These are phyloP conservation scores for Volucella zonaria DNA, from an alignment of 2,888 invertebrate species.

Conservation along the genomic window DNA sequence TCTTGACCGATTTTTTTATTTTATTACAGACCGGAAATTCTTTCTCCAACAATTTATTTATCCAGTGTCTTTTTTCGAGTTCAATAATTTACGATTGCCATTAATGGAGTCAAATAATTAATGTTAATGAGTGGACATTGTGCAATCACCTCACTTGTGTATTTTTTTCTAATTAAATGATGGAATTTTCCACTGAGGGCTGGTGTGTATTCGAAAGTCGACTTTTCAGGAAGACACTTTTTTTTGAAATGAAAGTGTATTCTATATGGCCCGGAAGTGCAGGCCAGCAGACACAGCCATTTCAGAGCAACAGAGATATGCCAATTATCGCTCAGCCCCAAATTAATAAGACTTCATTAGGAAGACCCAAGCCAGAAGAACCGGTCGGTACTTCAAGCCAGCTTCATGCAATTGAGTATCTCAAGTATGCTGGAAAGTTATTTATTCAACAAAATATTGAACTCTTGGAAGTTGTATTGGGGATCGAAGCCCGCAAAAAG, in stretches of 20 bases:
- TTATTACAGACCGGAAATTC: too few relatives aligned
- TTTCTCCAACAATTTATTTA: too few relatives aligned
- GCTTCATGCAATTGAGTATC: constrained; percentile 24
- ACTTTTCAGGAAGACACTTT: neutral
- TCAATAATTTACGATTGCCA: too few relatives aligned
- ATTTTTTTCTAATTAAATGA: too few relatives aligned
- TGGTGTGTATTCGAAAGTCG: too few relatives aligned
- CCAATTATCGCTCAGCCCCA: constrained; percentile 23
- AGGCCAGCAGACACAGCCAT: neutral
- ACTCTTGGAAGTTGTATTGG: constrained; percentile 20
- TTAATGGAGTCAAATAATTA: too few relatives aligned
- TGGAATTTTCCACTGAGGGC: too few relatives aligned
- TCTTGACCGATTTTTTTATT: too few relatives aligned
- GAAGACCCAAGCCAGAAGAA: neutral
- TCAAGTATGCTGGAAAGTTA: constrained; percentile 25
- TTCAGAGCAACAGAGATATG: constrained; percentile 29
- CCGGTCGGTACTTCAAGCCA: neutral
- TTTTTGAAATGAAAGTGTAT: constrained; percentile 22
- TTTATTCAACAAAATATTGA: constrained; percentile 28
- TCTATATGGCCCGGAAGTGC: neutral
- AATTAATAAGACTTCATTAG: neutral
- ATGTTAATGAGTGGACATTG: too few relatives aligned
- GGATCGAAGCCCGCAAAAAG: constrained; percentile 15
- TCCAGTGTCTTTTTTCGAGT: too few relatives aligned
- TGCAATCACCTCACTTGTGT: too few relatives aligned